phyloP scores from a whole-genome alignment of 2,797 vertebrate genomes.

The Danionella dracula region DNA sequence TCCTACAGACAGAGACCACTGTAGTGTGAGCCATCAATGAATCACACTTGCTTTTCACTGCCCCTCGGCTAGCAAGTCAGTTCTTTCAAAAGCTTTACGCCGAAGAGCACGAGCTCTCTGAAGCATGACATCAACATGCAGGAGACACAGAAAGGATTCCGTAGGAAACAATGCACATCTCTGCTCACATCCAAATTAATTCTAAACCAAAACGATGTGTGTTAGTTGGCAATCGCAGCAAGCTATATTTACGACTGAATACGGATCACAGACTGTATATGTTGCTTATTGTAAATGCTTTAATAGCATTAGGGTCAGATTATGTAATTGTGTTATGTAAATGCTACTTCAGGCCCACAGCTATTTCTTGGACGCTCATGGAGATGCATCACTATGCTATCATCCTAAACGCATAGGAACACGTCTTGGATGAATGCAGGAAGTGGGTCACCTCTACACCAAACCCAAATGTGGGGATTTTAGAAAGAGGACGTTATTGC shows the following conservation, averaged over 20 bases:
- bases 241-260: background rate
- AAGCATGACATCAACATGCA: background rate
- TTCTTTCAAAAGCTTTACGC: slow-evolving; percentile 4
- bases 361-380: background rate
- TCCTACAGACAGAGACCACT: slow-evolving; percentile 87
- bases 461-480: background rate
- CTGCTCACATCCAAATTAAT: background rate
- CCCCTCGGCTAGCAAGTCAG: background rate
- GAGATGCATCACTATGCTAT: background rate
- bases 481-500: background rate
- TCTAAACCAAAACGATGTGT: background rate
- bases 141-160: background rate
- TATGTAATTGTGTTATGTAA: slow-evolving; percentile 31
- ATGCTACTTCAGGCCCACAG: slow-evolving; percentile 17
- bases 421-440: background rate
- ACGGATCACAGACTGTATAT: background rate
- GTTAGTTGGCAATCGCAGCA: background rate
- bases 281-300: slow-evolving; percentile 14
- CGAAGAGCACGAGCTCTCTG: slow-evolving; percentile 4
- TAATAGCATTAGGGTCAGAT: slow-evolving; percentile 3
- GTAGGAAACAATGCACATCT: background rate
- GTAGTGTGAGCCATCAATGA: slow-evolving; percentile 68
- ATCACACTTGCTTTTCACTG: slow-evolving; percentile 11
- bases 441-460: background rate
- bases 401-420: slow-evolving; percentile 1